Evolutionary conservation across 2,888 invertebrate species (phyloP).

Genomic region (Rosalia funebris): DNA sequence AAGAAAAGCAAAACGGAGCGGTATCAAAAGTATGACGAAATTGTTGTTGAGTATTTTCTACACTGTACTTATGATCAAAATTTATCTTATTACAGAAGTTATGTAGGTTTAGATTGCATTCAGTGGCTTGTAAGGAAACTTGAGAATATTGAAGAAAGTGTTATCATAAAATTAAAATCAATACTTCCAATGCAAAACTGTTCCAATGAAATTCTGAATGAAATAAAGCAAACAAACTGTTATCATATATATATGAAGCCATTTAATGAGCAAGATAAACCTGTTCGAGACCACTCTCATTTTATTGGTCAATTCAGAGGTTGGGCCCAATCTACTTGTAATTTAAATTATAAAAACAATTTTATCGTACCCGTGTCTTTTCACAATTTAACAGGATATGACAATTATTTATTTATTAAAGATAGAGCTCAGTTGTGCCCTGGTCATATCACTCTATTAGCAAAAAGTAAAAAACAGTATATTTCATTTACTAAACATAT

Average conservation of each 20-base stretch:
- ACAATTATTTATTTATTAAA: conserved; percentile 2
- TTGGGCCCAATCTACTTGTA: background rate
- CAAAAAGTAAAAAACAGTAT: conserved; percentile 8
- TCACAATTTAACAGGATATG: conserved; percentile 15
- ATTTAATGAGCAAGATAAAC: background rate
- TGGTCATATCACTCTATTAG: background rate
- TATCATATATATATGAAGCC: background rate
- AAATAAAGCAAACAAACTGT: no score
- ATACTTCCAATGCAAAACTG: background rate
- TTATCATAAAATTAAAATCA: background rate
- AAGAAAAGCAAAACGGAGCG: background rate
- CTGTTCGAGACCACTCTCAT: conserved; percentile 9
- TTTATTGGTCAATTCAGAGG: conserved; percentile 6
- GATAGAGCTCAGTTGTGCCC: background rate
- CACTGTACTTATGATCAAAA: background rate
- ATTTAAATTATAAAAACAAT: conserved; percentile 2
- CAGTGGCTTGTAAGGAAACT: background rate
- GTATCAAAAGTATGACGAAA: background rate
- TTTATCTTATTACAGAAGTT: background rate
- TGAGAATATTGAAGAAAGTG: background rate
- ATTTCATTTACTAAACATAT: conserved; percentile 12
- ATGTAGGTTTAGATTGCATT: background rate
- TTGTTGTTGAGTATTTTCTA: background rate
- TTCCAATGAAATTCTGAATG: no score
- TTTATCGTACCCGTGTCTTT: background rate